Evolutionary conservation across 2,797 vertebrate species (phyloP), one percentile per base, ranked within the genome.

Genomic region (Coregonus ussuriensis): DNA sequence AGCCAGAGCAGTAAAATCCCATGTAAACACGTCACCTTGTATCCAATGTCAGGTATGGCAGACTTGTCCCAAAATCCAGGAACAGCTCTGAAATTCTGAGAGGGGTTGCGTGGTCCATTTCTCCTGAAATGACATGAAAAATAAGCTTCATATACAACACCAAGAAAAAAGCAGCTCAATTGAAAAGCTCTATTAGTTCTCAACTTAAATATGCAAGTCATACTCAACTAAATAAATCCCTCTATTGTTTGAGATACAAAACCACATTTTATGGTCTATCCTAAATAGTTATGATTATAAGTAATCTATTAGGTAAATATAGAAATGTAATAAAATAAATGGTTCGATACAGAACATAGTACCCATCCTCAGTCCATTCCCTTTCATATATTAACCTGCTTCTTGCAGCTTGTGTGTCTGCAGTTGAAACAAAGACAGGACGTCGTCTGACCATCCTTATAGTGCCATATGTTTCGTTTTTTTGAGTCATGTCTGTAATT

Each of bases 21-120:
- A 59, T n/a, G 18, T 18, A 59, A 59, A 18, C 59, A 21, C 25
- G 25, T 25, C 51, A 88, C 88, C 85, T 85, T 79, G 81, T 83
- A 85, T 80, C 87, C 88, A 56, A 74, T 83, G 51, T 84, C 79
- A 59, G 82, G 80, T 72, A 87, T 41, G 0, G 77, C 75, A 16
- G 66, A 29, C 67, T 77, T 82, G 35, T 89, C 84, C 88, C 88
- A 89, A 72, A 75, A 77, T 1, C 77, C 75, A 6, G 88, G 88
- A 15, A 87, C 35, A n/a, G 83, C 80, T 76, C 73, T 84, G 59
- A 75, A 75, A 74, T 37, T 78, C 9, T 18, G 67, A 76, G 25
- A 33, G 4, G 4, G 29, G 13, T 66, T 52, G 41, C 51, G 71
- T 6, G 56, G 54, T 69, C 53, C 59, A 25, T 62, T 75, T 74